A percentile compares a stretch with the other conserved stretches of the same genome.
Evolutionary conservation across 1,140 invertebrate species (phyloP).

Genomic region (Argopecten irradians): DNA sequence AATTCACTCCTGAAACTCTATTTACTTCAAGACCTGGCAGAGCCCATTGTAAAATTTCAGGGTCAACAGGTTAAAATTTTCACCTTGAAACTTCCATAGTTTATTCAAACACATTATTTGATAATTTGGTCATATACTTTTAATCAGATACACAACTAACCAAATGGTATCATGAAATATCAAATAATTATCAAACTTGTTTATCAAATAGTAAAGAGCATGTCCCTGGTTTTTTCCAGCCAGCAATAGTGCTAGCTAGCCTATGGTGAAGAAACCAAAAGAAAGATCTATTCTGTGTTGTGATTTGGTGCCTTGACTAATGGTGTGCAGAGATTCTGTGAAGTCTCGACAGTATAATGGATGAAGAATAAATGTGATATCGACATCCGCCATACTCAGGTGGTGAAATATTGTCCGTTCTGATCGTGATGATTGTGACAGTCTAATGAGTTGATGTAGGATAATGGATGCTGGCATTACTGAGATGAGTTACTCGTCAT

Average conservation of each 20-base stretch:
- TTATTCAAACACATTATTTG: too few relatives aligned
- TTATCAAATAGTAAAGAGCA: too few relatives aligned
- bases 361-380: not conserved
- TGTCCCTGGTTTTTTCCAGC: too few relatives aligned
- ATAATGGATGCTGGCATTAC: not conserved
- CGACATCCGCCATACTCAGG: not conserved
- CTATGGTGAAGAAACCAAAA: not conserved
- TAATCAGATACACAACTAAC: too few relatives aligned
- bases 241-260: not conserved
- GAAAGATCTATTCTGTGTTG: not conserved
- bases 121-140: too few relatives aligned
- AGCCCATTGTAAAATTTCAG: too few relatives aligned
- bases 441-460: not conserved
- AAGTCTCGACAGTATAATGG: not conserved
- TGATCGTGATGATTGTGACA: not conserved
- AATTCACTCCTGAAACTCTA: too few relatives aligned
- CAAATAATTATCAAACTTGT: too few relatives aligned
- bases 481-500: not conserved
- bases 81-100: too few relatives aligned
- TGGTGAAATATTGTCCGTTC: not conserved
- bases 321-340: not conserved
- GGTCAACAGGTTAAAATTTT: too few relatives aligned
- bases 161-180: too few relatives aligned
- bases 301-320: not conserved
- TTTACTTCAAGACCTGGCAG: too few relatives aligned